These are phyloP conservation scores for Hyles euphorbiae DNA, from an alignment of 1,140 invertebrate genomes.

Conservation along the genomic window DNA sequence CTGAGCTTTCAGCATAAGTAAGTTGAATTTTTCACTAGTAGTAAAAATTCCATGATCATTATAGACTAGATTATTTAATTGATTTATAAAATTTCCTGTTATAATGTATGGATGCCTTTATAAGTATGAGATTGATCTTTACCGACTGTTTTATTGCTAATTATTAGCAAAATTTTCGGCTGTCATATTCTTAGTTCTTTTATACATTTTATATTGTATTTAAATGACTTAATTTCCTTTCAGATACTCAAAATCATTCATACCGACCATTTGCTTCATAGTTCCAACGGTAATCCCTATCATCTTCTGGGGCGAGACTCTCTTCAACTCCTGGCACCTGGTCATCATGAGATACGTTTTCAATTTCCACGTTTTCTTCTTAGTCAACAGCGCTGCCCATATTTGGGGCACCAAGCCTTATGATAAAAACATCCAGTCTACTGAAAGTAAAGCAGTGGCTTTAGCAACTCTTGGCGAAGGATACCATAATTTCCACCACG, in stretches of 20 bases:
- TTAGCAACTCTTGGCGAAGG: conserved; percentile 83
- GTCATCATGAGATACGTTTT: conserved; percentile 82
- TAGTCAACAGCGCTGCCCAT: conserved; percentile 85
- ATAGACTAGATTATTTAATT: no score
- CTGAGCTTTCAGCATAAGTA: conserved; percentile 15
- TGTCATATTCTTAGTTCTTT: no score
- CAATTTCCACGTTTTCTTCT: conserved; percentile 83
- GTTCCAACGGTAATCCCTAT: conserved; percentile 86
- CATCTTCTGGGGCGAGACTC: conserved; percentile 87
- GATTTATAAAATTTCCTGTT: no score
- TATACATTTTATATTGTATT: background rate
- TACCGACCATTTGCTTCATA: conserved; percentile 14
- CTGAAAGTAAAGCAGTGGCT: conserved; percentile 10
- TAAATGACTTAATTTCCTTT: background rate
- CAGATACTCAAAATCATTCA: conserved; percentile 19
- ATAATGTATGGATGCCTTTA: no score
- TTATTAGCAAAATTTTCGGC: no score
- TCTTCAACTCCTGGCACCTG: conserved; percentile 52
- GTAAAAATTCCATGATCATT: no score
- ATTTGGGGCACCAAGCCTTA: conserved; percentile 79
- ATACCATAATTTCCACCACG: conserved; percentile 77
- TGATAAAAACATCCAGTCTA: conserved; percentile 69
- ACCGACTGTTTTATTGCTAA: no score
- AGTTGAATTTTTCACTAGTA: background rate
- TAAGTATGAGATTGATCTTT: no score